Percentiles rank a stretch among this genome's conserved stretches.
Conservation (phyloP, 2,113 vertebrate genomes). For the Phainopepla nitens region DNA sequence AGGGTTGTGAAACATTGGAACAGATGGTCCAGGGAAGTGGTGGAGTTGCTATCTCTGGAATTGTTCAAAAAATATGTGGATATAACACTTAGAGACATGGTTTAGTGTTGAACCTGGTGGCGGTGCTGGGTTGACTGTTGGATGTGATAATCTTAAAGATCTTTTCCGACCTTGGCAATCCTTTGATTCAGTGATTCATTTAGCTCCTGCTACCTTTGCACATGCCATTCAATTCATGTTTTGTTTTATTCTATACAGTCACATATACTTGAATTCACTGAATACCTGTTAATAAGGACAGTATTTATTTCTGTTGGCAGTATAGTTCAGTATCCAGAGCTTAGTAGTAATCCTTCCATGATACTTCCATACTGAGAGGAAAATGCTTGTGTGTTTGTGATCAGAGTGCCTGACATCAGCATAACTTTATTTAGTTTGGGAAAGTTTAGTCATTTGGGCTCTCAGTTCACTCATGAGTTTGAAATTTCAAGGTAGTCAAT, state of each 20-base stretch:
- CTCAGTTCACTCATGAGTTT: not conserved
- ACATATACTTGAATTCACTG: not conserved
- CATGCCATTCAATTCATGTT: fast-evolving
- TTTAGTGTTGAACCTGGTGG: not conserved
- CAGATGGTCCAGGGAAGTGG: not conserved
- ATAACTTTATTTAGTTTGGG: not conserved
- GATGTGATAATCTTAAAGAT: not conserved
- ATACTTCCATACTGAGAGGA: not conserved
- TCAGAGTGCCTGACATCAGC: not conserved
- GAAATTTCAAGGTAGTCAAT: not conserved
- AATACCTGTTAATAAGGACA: not conserved
- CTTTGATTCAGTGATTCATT: not conserved
- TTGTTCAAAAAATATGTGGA: not conserved
- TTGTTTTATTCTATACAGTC: not conserved
- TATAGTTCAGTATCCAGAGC: not conserved
- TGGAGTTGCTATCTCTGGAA: not conserved
- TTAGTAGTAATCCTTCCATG: not conserved
- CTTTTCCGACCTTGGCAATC: not conserved
- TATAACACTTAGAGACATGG: not conserved
- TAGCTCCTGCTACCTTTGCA: not conserved
- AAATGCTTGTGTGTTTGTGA: not conserved
- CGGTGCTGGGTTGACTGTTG: not conserved
- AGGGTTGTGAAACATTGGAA: not conserved
- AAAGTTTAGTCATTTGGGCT: not conserved
- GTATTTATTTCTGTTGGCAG: not conserved